Conservation (phyloP, 2,113 vertebrate species). For the Nerophis ophidion region DNA sequence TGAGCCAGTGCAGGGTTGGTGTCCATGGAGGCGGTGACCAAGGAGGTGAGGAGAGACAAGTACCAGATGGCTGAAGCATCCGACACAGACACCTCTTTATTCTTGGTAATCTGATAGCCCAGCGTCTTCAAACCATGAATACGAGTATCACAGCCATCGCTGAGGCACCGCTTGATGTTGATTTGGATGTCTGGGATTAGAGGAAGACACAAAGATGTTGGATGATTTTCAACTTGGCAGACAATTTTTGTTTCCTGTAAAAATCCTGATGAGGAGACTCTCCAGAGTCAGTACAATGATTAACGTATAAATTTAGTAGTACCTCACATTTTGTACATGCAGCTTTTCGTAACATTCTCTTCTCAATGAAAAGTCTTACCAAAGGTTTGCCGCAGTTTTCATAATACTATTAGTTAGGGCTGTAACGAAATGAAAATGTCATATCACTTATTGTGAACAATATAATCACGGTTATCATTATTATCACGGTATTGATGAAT, state of each 20-base stretch:
- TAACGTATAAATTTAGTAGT: no score
- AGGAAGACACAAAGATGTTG: slow-evolving; percentile 21
- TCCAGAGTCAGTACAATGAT: neutral
- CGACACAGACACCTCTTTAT: slow-evolving; percentile 85
- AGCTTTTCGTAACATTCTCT: no score
- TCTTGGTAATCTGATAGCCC: slow-evolving; percentile 89
- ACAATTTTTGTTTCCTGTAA: no score
- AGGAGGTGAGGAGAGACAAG: slow-evolving; percentile 91
- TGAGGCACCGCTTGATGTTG: slow-evolving; percentile 95
- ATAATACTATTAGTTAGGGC: no score
- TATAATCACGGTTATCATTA: no score
- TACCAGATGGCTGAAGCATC: slow-evolving; percentile 98
- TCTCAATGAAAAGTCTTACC: no score
- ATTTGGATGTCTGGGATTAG: slow-evolving; percentile 86
- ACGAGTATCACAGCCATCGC: slow-evolving; percentile 93
- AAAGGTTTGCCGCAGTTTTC: no score
- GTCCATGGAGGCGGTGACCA: slow-evolving; percentile 96
- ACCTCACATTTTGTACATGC: no score
- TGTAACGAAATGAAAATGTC: no score
- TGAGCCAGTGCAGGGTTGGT: slow-evolving; percentile 89
- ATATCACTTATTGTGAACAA: no score
- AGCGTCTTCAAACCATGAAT: slow-evolving; percentile 90
- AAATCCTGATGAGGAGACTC: neutral
- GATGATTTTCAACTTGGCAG: no score
- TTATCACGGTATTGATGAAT: no score